A percentile compares a stretch with the other conserved stretches of the same genome.
Conservation (phyloP, 92 coral and sea anemone species). For the Montipora capitata region DNA sequence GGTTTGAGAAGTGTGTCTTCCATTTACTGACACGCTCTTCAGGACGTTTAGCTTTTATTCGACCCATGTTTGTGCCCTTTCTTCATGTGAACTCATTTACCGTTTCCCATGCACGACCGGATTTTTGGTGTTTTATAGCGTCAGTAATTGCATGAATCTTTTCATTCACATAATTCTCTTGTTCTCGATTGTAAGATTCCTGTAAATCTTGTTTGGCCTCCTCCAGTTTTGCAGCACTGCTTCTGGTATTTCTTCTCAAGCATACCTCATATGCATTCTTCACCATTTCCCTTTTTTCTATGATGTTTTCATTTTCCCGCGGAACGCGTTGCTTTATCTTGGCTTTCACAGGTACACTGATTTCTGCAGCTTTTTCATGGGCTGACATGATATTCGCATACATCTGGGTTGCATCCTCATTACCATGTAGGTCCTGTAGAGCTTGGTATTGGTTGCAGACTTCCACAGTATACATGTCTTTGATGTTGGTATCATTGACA, state of each 20-base stretch:
- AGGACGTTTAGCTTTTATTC: slow-evolving; percentile 1
- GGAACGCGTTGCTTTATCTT: not conserved
- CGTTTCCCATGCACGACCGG: slow-evolving; percentile 6
- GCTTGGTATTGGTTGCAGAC: not conserved
- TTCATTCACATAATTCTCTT: slow-evolving; percentile 4
- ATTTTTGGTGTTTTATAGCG: slow-evolving; percentile 4
- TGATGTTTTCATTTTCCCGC: slow-evolving; percentile 5
- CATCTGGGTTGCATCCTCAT: slow-evolving; percentile 7
- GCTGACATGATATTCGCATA: slow-evolving; percentile 4
- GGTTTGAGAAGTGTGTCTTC: slow-evolving; percentile 10
- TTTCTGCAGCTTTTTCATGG: not conserved
- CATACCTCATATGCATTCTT: slow-evolving; percentile 1
- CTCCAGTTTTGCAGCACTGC: slow-evolving; percentile 11
- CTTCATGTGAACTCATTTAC: not conserved
- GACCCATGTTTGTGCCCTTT: not conserved
- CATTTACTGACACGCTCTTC: not conserved
- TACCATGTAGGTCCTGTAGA: not conserved
- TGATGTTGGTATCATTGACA: not conserved
- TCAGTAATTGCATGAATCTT: not conserved
- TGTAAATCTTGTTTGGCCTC: slow-evolving; percentile 3
- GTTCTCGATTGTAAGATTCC: slow-evolving; percentile 1
- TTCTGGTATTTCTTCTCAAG: slow-evolving; percentile 8
- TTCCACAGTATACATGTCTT: not conserved
- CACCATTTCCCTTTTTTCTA: slow-evolving; percentile 8
- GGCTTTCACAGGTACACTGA: slow-evolving; percentile 6